Evolutionary conservation across 1,140 invertebrate species (phyloP).

Genomic region (Arctopsyche grandis): DNA sequence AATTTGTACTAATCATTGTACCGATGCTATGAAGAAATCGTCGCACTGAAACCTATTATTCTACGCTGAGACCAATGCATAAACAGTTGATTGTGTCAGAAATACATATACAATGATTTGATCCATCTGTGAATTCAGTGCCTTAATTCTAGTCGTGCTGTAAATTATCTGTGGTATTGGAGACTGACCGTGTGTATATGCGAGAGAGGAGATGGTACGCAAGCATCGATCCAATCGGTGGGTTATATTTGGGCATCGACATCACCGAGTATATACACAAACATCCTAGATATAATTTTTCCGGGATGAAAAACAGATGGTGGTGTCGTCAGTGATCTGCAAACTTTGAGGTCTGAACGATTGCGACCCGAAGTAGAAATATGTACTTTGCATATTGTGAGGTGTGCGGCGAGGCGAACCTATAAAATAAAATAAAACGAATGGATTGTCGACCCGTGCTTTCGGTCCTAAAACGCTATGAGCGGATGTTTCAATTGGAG

Average conservation of each 20-base stretch:
- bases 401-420: no score
- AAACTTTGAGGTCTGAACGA: neutral
- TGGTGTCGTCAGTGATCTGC: slow-evolving; percentile 3
- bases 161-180: no score
- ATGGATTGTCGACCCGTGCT: slow-evolving; percentile 30
- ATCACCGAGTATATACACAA: neutral
- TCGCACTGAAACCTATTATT: no score
- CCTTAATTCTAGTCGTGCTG: no score
- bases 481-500: slow-evolving; percentile 34
- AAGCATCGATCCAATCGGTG: slow-evolving; percentile 9
- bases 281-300: slow-evolving; percentile 25
- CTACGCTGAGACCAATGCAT: no score
- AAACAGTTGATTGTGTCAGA: no score
- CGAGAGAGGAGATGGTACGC: neutral
- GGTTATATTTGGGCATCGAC: slow-evolving; percentile 22
- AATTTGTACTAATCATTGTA: no score
- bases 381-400: no score
- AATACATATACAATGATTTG: no score
- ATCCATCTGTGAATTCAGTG: no score
- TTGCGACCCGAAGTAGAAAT: neutral
- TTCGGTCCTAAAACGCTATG: neutral
- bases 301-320: slow-evolving; percentile 13
- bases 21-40: no score
- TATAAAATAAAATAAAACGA: neutral
- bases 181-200: no score